These are phyloP conservation scores for Crocallis elinguaria DNA, from an alignment of 2,888 invertebrate genomes.

Conservation along the genomic window DNA sequence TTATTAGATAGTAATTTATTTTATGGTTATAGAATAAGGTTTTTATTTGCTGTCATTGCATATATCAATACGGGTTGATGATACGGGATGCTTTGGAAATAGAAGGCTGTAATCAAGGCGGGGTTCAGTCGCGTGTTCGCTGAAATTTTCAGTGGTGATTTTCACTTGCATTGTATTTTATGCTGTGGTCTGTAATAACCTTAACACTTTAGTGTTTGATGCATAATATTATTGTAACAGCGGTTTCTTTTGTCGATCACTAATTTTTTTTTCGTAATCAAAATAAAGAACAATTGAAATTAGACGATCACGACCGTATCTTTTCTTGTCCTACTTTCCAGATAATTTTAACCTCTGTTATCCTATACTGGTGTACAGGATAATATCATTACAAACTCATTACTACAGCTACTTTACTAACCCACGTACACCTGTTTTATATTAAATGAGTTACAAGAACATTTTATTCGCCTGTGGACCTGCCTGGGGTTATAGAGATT, in stretches of 20 bases:
- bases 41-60: constrained; percentile 10
- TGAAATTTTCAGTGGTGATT: constrained; percentile 42
- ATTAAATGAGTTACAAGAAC: too few species aligned
- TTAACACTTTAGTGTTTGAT: constrained; percentile 46
- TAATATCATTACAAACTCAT: too few species aligned
- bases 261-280: too few species aligned
- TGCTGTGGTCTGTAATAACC: constrained; percentile 53
- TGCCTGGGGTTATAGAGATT: constrained; percentile 46
- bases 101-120: constrained; percentile 45
- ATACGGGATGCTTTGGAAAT: background rate
- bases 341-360: too few species aligned
- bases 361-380: too few species aligned
- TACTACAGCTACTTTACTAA: too few species aligned
- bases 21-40: constrained; percentile 23
- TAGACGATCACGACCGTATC: too few species aligned
- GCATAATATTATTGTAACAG: constrained; percentile 46
- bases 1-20: constrained; percentile 32
- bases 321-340: too few species aligned
- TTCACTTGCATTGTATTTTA: constrained; percentile 36
- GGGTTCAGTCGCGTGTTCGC: constrained; percentile 41
- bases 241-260: too few species aligned
- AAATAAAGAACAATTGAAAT: too few species aligned
- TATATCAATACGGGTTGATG: background rate
- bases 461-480: too few species aligned
- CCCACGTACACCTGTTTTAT: too few species aligned